Evolutionary conservation across 1,140 invertebrate species (phyloP).

Genomic region (Sarcophaga bullata): DNA sequence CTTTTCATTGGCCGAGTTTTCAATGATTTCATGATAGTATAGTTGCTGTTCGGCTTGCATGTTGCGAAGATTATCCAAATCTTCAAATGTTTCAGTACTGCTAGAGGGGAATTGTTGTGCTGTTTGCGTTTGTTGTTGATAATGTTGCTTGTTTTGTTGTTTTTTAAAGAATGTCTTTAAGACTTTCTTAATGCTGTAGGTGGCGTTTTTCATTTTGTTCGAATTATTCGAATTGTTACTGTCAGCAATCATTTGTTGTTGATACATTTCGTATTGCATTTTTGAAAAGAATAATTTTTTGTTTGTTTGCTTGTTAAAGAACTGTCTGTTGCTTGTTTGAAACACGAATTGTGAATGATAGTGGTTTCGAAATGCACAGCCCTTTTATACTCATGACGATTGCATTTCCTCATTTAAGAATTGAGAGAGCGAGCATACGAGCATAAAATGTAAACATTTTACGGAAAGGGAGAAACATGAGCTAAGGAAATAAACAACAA

Average conservation of each 20-base stretch:
- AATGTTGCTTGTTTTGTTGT: conserved; percentile 56
- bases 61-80: conserved; percentile 61
- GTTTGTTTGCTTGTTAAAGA: not conserved
- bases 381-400: conserved; percentile 57
- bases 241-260: conserved; percentile 48
- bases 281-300: conserved; percentile 43
- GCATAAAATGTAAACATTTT: conserved; percentile 29
- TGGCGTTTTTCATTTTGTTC: conserved; percentile 59
- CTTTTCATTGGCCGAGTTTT: conserved; percentile 74
- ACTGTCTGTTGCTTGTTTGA: conserved; percentile 54
- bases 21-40: conserved; percentile 69
- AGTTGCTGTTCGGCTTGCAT: conserved; percentile 59
- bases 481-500: conserved; percentile 42
- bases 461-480: conserved; percentile 44
- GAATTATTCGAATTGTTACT: conserved; percentile 31
- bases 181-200: conserved; percentile 70
- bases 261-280: conserved; percentile 54
- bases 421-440: not conserved
- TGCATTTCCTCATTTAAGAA: conserved; percentile 55
- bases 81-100: conserved; percentile 59
- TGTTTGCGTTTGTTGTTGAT: conserved; percentile 42
- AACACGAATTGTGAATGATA: conserved; percentile 65
- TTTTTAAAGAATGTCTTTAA: conserved; percentile 65
- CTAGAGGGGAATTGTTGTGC: conserved; percentile 43
- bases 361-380: conserved; percentile 49